Percentiles rank a stretch among this genome's conserved stretches.
These are phyloP conservation scores for Trachops cirrhosus DNA, from an alignment of 2,797 vertebrate genomes.

Conservation along the genomic window DNA sequence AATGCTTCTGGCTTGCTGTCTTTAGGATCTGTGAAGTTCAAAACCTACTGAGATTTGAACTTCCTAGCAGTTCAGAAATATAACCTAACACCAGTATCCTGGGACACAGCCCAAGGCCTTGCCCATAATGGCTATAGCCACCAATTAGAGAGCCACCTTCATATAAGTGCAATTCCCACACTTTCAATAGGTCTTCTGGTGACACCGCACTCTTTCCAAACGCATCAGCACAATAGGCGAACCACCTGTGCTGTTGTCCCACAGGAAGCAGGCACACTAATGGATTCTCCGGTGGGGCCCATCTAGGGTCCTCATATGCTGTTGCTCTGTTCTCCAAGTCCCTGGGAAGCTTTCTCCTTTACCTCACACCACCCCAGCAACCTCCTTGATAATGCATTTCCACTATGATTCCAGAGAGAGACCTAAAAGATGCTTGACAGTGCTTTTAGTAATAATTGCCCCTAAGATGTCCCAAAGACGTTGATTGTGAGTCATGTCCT, in stretches of 20 bases:
- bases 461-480: background rate
- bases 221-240: background rate
- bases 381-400: background rate
- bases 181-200: background rate
- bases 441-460: background rate
- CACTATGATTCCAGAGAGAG: background rate
- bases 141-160: background rate
- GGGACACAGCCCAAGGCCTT: background rate
- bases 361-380: background rate
- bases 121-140: background rate
- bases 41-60: conserved; percentile 7
- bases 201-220: background rate
- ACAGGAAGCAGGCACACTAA: background rate
- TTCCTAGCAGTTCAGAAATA: conserved; percentile 27
- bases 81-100: background rate
- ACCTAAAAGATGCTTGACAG: background rate
- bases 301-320: background rate
- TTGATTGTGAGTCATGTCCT: background rate
- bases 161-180: background rate
- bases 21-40: conserved; percentile 18
- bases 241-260: background rate
- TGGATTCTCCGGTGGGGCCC: background rate
- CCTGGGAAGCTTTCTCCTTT: background rate
- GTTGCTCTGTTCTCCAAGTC: background rate
- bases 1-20: conserved; percentile 18